phyloP scores from a whole-genome alignment of 2,113 vertebrate genomes.

The Stigmatopora argus region DNA sequence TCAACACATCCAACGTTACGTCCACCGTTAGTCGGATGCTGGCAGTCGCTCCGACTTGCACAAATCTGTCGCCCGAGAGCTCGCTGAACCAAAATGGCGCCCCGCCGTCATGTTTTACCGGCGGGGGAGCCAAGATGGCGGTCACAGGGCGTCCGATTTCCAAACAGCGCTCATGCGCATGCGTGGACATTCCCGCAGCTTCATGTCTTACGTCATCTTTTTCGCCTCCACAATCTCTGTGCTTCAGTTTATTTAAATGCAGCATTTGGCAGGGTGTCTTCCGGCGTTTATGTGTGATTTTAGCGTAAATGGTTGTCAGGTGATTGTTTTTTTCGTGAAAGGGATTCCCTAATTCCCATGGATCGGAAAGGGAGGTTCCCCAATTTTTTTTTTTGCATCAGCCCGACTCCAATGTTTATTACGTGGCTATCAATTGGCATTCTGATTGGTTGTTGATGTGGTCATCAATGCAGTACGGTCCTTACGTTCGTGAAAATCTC shows the following conservation, averaged over 20 bases:
- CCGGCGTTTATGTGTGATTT: neutral
- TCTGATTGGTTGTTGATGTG: conserved; percentile 67
- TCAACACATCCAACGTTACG: conserved; percentile 31
- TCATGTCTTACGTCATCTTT: conserved; percentile 69
- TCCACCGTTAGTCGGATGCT: conserved; percentile 46
- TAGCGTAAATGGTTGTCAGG: neutral
- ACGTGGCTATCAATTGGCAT: conserved; percentile 26
- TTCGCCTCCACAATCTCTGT: conserved; percentile 18
- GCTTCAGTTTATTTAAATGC: neutral
- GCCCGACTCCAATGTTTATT: conserved; percentile 29
- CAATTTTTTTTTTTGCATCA: neutral
- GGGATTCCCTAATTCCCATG: conserved; percentile 24
- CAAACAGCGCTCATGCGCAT: conserved; percentile 52
- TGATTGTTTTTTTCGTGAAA: neutral
- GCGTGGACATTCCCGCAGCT: conserved; percentile 41
- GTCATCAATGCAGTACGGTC: conserved; percentile 48
- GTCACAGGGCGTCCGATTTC: conserved; percentile 38
- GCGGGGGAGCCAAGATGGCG: conserved; percentile 67
- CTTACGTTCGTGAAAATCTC: conserved; percentile 8
- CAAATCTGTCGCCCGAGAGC: conserved; percentile 59
- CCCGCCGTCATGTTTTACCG: neutral
- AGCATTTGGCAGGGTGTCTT: neutral
- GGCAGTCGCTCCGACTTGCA: conserved; percentile 59
- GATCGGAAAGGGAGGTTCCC: conserved; percentile 25
- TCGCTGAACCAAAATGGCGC: conserved; percentile 65